phyloP scores from a whole-genome alignment of 2,888 invertebrate species.

The Pycnomerus fuliginosus region DNA sequence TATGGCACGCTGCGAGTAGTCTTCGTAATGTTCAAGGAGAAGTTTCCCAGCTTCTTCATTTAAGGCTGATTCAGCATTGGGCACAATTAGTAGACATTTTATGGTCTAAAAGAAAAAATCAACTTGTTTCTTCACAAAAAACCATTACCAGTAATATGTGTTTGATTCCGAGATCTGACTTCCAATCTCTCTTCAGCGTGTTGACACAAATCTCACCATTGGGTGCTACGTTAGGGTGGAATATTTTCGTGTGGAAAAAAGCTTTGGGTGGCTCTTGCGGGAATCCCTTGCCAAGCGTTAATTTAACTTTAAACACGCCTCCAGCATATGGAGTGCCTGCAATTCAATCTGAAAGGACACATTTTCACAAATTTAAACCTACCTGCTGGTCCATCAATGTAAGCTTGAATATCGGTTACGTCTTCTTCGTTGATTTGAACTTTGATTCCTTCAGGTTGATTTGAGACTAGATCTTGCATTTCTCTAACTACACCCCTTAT shows the following conservation, averaged over 20 bases:
- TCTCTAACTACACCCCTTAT: conserved; percentile 85
- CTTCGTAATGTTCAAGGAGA: conserved; percentile 88
- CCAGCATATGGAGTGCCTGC: conserved; percentile 85
- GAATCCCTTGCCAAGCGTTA: conserved; percentile 89
- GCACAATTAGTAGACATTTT: conserved; percentile 93
- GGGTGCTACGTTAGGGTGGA: conserved; percentile 93
- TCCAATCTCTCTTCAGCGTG: conserved; percentile 96
- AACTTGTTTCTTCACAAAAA: conserved; percentile 5
- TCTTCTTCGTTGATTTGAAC: conserved; percentile 88
- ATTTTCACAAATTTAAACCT: not conserved
- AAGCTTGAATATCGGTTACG: conserved; percentile 90
- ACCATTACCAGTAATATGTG: conserved; percentile 79
- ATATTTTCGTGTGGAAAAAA: conserved; percentile 91
- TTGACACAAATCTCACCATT: conserved; percentile 97
- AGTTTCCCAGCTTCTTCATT: conserved; percentile 97
- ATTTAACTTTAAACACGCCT: conserved; percentile 85
- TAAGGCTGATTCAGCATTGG: conserved; percentile 95
- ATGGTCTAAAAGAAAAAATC: conserved; percentile 65
- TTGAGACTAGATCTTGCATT: conserved; percentile 77
- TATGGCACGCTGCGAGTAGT: conserved; percentile 84
- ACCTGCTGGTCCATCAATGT: conserved; percentile 79
- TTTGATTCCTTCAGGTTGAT: conserved; percentile 89
- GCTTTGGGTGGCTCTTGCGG: conserved; percentile 91
- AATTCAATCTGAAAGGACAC: too few species aligned
- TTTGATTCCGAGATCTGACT: conserved; percentile 90